A percentile compares a stretch with the other conserved stretches of the same genome.
phyloP scores from a whole-genome alignment of 2,797 vertebrate genomes.

The Anomalospiza imberbis region DNA sequence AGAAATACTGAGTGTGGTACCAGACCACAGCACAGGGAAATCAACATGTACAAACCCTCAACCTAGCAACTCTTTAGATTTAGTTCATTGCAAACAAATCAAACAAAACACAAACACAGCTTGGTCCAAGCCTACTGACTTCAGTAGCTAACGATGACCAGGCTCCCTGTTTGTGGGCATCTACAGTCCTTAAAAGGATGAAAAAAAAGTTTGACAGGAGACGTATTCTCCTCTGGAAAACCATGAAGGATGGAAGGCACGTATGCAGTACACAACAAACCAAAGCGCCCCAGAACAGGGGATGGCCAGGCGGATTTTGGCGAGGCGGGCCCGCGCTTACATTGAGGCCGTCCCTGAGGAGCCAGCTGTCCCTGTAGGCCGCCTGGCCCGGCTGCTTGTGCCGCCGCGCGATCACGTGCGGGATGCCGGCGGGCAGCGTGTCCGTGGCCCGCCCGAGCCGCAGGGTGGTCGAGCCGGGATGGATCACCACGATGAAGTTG shows the following conservation, averaged over 20 bases:
- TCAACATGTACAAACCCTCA: background rate
- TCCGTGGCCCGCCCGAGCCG: slow-evolving; percentile 93
- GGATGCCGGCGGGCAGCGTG: slow-evolving; percentile 85
- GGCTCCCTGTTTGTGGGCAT: background rate
- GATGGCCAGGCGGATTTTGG: fast-evolving
- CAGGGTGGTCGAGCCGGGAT: slow-evolving; percentile 88
- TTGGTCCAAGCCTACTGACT: background rate
- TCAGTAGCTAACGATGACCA: background rate
- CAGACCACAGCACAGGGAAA: background rate
- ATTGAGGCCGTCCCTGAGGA: slow-evolving; percentile 88
- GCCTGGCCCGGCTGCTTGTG: slow-evolving; percentile 88
- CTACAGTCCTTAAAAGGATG: background rate
- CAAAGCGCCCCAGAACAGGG: fast-evolving
- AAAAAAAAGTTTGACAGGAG: too few species aligned
- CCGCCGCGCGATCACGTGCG: slow-evolving; percentile 89
- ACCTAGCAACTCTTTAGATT: too few species aligned
- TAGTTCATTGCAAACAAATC: background rate
- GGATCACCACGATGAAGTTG: slow-evolving; percentile 91
- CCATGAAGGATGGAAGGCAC: fast-evolving
- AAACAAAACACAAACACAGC: background rate
- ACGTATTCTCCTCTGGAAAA: fast-evolving
- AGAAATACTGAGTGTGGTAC: background rate
- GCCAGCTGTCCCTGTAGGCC: slow-evolving; percentile 85
- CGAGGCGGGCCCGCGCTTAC: slow-evolving; percentile 62
- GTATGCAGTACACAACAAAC: fast-evolving